These are phyloP conservation scores for Salticus scenicus DNA, from an alignment of 2,888 invertebrate genomes.

Conservation along the genomic window DNA sequence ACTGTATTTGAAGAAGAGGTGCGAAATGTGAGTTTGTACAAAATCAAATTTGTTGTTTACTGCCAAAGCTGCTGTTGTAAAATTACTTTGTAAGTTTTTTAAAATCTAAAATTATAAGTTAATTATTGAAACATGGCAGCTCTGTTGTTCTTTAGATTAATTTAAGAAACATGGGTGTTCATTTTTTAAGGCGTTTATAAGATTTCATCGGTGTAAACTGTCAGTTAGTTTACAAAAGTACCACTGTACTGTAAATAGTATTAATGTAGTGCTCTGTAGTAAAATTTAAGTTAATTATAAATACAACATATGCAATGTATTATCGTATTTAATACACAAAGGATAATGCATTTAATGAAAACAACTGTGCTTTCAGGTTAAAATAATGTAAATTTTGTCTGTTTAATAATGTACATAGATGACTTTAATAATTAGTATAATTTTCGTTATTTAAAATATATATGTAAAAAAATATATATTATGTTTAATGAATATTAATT, in stretches of 20 bases:
- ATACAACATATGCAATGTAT: neutral
- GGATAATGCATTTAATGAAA: too few relatives aligned
- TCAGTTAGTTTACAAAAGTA: neutral
- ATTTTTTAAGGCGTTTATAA: neutral
- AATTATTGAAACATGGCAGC: neutral
- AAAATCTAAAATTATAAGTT: neutral
- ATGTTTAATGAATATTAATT: too few relatives aligned
- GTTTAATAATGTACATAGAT: too few relatives aligned
- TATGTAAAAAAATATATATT: too few relatives aligned
- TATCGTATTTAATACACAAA: too few relatives aligned
- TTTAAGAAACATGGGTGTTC: neutral
- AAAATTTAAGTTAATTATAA: neutral
- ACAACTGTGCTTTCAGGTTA: slow-evolving; percentile 3
- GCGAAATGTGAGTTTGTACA: neutral
- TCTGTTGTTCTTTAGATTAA: neutral
- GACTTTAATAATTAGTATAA: too few relatives aligned
- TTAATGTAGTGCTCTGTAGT: too few relatives aligned
- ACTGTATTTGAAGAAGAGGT: neutral
- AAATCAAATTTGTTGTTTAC: neutral
- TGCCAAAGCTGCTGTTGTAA: neutral
- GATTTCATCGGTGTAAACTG: too few relatives aligned
- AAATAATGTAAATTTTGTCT: too few relatives aligned
- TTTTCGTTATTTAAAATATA: too few relatives aligned
- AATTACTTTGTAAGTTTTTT: neutral
- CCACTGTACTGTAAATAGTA: neutral